Conservation (phyloP, 2,888 invertebrate genomes). For the Amphiduros pacificus region DNA sequence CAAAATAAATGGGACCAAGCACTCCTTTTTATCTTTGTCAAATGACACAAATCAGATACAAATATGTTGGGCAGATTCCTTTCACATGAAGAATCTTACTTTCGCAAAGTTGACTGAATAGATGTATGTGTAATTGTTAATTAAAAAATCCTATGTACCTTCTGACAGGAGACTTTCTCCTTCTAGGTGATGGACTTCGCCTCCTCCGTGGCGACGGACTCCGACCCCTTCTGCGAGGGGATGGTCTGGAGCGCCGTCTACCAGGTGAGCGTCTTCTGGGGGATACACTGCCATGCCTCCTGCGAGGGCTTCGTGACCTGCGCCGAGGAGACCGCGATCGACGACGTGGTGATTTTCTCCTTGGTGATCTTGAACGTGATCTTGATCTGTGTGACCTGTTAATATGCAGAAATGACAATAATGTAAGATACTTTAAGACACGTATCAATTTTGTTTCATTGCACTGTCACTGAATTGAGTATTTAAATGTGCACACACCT, state of each 20-base stretch:
- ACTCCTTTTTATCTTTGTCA: conserved; percentile 1
- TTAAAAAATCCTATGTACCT: too few species aligned
- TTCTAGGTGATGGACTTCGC: background rate
- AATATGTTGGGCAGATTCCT: background rate
- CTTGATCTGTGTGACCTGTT: conserved; percentile 29
- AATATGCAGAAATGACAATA: too few species aligned
- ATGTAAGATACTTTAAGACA: too few species aligned
- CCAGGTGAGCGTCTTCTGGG: conserved; percentile 16
- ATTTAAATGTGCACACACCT: too few species aligned
- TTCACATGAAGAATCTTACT: background rate
- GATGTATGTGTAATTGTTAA: too few species aligned
- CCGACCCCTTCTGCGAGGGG: conserved; percentile 20
- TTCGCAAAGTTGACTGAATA: background rate
- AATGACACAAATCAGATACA: background rate
- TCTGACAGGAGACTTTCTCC: conserved; percentile 7
- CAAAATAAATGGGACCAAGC: too few species aligned
- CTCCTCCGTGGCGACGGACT: conserved; percentile 14
- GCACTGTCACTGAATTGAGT: too few species aligned
- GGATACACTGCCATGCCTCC: conserved; percentile 4
- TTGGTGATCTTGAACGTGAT: conserved; percentile 34
- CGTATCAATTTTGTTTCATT: too few species aligned
- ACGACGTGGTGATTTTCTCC: conserved; percentile 32
- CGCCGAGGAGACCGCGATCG: conserved; percentile 16
- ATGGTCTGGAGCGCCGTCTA: conserved; percentile 23
- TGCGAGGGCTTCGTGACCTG: conserved; percentile 10